Base-by-base conservation (phyloP, 1,140 invertebrate species). In the Macrobrachium nipponense region DNA sequence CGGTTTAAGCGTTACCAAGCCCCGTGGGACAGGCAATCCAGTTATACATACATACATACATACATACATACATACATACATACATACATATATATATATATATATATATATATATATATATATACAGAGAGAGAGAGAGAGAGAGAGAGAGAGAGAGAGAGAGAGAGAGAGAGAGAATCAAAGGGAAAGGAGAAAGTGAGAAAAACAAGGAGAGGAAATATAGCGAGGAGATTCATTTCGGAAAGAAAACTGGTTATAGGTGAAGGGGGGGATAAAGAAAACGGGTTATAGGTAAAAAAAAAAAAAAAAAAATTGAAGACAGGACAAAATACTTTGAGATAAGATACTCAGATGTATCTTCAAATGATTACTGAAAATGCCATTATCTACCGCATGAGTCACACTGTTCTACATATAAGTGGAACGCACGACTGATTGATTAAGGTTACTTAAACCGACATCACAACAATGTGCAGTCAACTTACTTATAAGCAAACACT, bases 21-120 rank as follows among this genome's bases (percentile, higher is more conserved):
- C 10, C 27, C 20, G 6, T 27, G 8, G 8, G 7, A 68, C 11
- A n/a, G 15, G 62, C 62, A 64, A 64, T 2, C 15, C 15, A 2
- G 20, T 20, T 18, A 76, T 44, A 76, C 18, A 76, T 44, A 76
- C 43, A 76, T 44, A 76, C 18, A 76, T 12, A 44, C 43, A 43
- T 44, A 76, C 43, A 44, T 20, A 64, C n/a, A 76, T 44, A 76
- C 18, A 76, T 44, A 76, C 43, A 76, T 44, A 76, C 18, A 76
- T 12, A 44, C 43, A 43, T 44, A 76, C 43, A 44, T 44, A 76
- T 44, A 76, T 18, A 76, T 18, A 76, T 44, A 44, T 44, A 76
- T 44, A 44, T 44, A 76, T 18, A 76, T 44, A 77, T 20, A 77
- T 10, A 77, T 8, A 77, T 58, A 60, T 23, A n/a, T 60, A 59